Evolutionary conservation across 2,797 vertebrate species (phyloP).

Genomic region (Hybognathus amarus): DNA sequence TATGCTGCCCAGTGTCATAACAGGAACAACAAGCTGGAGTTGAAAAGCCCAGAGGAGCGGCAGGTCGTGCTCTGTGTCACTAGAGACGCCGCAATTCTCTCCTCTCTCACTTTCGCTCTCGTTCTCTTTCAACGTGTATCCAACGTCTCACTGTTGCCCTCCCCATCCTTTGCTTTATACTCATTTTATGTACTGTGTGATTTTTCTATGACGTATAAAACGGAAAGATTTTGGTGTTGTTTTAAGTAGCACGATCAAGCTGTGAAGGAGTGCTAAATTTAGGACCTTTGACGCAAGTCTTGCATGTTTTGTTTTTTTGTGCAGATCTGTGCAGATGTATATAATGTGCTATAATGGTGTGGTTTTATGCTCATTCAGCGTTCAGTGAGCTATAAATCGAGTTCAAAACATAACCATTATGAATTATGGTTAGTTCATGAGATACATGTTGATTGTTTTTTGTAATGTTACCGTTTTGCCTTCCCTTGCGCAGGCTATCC

Average conservation of each 20-base stretch:
- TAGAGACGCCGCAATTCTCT: conserved; percentile 65
- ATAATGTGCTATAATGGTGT: background rate
- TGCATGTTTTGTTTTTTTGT: background rate
- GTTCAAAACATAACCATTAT: background rate
- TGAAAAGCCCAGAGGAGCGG: conserved; percentile 65
- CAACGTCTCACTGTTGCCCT: conserved; percentile 1
- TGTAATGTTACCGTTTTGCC: conserved; percentile 50
- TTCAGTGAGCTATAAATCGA: background rate
- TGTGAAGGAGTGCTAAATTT: conserved; percentile 5
- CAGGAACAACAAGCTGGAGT: conserved; percentile 81
- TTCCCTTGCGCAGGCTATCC: conserved; percentile 86
- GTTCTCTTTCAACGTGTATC: conserved; percentile 63
- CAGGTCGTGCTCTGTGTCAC: conserved; percentile 62
- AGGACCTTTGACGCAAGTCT: background rate
- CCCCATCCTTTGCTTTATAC: conserved; percentile 1
- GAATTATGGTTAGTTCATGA: background rate
- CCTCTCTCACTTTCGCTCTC: conserved; percentile 65
- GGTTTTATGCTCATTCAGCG: background rate
- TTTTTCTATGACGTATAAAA: conserved; percentile 40
- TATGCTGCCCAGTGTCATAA: conserved; percentile 91
- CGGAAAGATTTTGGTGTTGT: background rate
- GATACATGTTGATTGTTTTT: background rate
- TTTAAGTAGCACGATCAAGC: background rate
- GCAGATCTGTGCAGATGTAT: background rate
- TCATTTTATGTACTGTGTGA: conserved; percentile 58